Base-by-base conservation (phyloP, 1,140 invertebrate genomes). In the Cylas formicarius region DNA sequence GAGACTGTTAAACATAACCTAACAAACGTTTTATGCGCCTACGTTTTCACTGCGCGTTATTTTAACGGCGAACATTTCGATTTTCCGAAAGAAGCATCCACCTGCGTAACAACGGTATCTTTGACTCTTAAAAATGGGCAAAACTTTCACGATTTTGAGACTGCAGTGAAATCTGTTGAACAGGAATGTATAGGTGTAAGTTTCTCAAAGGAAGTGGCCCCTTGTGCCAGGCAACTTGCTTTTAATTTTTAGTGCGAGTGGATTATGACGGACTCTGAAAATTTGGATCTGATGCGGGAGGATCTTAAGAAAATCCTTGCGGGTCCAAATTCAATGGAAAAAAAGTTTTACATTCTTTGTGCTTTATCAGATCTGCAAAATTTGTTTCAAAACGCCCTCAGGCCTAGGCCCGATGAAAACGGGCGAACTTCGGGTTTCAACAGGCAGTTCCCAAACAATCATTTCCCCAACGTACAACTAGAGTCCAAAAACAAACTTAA, bases 1-100 rank as follows among this genome's bases (percentile, higher is more conserved):
- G 57, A 70, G n/a, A 73, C 68, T 48, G 67, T 86, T n/a, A 68
- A 70, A 48, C 81, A 70, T 51, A 86, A 85, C 59, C 64, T 86
- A 7, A 66, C 76, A 32, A 87, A 87, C 62, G 70, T 86, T 1
- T 45, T 86, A 4, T 70, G 73, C 14, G 70, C 80, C 9, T 87
- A 86, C 60, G 71, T 72, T 1, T 81, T 79, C 38, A 71, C 70
- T 8, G 67, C 71, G 20, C 67, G 82, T 13, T 80, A 80, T 60
- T 84, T 81, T 52, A 78, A 80, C 57, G 83, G 82, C 16, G 82
- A 86, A 53, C 71, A 79, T 60, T 53, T 65, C n/a, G 67, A 75
- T 19, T 77, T 75, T 55, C 48, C 73, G 6, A 53, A 67, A 3
- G 82, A 85, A 62, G 71, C 73, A 7, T 59, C 68, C 0, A 60